Evolutionary conservation across 2,113 vertebrate genomes (phyloP).

Genomic region (Talpa occidentalis): DNA sequence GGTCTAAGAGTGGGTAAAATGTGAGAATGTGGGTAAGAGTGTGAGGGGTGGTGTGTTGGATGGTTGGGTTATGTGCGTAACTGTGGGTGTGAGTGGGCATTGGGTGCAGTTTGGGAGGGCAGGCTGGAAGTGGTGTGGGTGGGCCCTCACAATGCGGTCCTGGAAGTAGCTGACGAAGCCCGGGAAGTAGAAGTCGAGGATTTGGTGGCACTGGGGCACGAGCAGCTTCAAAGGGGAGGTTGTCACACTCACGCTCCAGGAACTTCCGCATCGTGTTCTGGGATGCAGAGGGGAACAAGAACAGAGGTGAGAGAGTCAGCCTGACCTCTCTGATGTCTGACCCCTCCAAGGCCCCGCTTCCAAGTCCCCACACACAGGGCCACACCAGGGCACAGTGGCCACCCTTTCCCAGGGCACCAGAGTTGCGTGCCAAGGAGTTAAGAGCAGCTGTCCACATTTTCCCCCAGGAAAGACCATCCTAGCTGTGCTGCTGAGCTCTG

Average conservation of each 20-base stretch:
- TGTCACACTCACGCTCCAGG: slow-evolving; percentile 82
- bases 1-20: not conserved
- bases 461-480: not conserved
- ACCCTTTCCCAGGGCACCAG: not conserved
- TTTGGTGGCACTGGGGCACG: slow-evolving; percentile 74
- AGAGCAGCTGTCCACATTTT: not conserved
- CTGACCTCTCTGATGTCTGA: no score
- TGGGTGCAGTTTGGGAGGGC: accelerated
- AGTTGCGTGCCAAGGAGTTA: not conserved
- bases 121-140: accelerated
- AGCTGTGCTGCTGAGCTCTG: not conserved
- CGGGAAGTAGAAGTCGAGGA: slow-evolving; percentile 80
- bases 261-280: slow-evolving; percentile 80
- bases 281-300: accelerated
- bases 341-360: no score
- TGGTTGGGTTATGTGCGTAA: not conserved
- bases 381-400: not conserved
- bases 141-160: slow-evolving; percentile 82
- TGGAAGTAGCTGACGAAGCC: slow-evolving; percentile 82
- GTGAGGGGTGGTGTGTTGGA: not conserved
- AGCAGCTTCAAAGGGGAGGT: slow-evolving; percentile 69
- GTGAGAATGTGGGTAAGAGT: not conserved
- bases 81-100: accelerated
- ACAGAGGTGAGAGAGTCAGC: not conserved
- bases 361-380: not conserved